Conservation (phyloP, 2,113 vertebrate species). For the Hyperopisus bebe region DNA sequence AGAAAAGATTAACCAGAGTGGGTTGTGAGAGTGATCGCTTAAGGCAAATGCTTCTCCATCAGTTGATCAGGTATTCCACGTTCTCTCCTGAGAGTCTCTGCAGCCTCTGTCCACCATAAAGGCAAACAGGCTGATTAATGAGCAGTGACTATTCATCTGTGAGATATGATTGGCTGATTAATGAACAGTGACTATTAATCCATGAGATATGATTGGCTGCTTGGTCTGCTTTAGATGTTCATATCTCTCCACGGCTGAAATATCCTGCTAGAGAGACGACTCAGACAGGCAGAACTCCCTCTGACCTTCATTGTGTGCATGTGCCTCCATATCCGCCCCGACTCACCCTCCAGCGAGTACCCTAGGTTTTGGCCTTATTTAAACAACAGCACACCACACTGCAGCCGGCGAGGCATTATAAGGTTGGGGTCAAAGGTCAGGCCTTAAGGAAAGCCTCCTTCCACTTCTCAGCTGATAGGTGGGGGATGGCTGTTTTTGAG, state of each 20-base stretch:
- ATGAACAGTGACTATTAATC: neutral
- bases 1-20: neutral
- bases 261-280: neutral
- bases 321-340: neutral
- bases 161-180: neutral
- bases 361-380: constrained; percentile 33
- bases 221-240: neutral
- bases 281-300: neutral
- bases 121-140: neutral
- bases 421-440: constrained; percentile 52
- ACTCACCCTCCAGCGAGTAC: constrained; percentile 34
- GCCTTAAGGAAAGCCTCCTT: constrained; percentile 49
- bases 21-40: neutral
- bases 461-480: constrained; percentile 45
- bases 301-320: neutral
- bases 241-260: neutral
- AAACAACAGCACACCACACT: constrained; percentile 48
- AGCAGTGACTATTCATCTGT: neutral
- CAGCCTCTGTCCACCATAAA: neutral
- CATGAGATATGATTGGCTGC: neutral
- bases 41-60: neutral
- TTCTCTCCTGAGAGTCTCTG: neutral
- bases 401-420: constrained; percentile 45
- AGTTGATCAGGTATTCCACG: neutral
- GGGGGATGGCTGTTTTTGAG: constrained; percentile 14